phyloP scores from a whole-genome alignment of 2,888 invertebrate genomes.

The Diploptera punctata region DNA sequence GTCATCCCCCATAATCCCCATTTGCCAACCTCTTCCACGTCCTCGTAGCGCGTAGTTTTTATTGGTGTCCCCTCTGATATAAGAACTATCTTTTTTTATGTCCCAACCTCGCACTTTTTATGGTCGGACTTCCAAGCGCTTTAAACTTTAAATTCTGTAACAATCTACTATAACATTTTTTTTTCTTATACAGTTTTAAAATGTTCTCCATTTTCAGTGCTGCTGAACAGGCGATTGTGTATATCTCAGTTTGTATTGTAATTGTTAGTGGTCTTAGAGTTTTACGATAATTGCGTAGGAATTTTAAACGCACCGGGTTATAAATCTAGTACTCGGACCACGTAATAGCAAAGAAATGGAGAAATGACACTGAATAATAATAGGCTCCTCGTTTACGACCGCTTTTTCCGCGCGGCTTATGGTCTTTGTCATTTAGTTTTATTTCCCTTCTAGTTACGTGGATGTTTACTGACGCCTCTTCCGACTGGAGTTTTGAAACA shows the following conservation, averaged over 20 bases:
- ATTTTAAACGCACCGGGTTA: background rate
- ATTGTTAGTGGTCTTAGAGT: background rate
- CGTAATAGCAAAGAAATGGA: background rate
- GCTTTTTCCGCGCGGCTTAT: no score
- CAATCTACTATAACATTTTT: background rate
- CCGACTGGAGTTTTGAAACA: no score
- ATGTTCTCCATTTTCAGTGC: no score
- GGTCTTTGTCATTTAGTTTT: no score
- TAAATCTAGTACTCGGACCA: background rate
- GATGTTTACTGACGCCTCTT: no score
- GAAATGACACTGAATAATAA: background rate
- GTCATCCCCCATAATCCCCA: no score
- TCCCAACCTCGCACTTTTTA: background rate
- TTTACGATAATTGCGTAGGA: conserved; percentile 4
- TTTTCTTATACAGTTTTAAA: no score
- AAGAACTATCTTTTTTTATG: conserved; percentile 1
- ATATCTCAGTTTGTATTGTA: no score
- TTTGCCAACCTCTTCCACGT: background rate
- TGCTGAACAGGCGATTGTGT: no score
- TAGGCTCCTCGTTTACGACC: no score
- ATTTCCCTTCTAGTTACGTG: no score
- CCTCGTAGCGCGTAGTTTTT: background rate
- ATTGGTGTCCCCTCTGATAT: background rate
- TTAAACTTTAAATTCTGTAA: conserved; percentile 1
- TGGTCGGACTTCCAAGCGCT: background rate